Percentiles rank a stretch among this genome's conserved stretches.
phyloP scores from a whole-genome alignment of 2,888 invertebrate species.

The Drosophila neonasuta region DNA sequence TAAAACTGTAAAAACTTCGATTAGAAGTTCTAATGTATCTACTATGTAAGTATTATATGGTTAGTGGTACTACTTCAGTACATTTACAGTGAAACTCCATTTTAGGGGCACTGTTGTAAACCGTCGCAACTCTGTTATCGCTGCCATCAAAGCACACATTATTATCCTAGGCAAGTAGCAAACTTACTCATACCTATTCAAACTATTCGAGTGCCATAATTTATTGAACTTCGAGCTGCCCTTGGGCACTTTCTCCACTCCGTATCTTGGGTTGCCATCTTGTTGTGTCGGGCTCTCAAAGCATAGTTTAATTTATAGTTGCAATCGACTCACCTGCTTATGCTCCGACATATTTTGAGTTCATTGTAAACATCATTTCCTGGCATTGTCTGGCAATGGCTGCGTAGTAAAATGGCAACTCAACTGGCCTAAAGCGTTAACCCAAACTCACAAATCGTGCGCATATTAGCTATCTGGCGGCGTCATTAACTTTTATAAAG shows the following conservation, averaged over 20 bases:
- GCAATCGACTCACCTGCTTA: constrained; percentile 13
- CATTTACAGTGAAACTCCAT: no score
- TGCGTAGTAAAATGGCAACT: constrained; percentile 19
- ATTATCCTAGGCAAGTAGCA: background rate
- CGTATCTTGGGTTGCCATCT: background rate
- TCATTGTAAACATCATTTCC: constrained; percentile 14
- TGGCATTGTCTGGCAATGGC: constrained; percentile 5
- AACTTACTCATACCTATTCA: background rate
- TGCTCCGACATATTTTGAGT: constrained; percentile 2
- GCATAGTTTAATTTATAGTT: constrained; percentile 22
- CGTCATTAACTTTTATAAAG: constrained; percentile 63
- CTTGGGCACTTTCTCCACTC: background rate
- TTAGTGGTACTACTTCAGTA: no score
- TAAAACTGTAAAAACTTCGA: no score
- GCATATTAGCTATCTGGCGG: constrained; percentile 52
- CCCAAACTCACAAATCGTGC: constrained; percentile 27
- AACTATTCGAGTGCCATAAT: background rate
- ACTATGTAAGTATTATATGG: no score
- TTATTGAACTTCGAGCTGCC: background rate
- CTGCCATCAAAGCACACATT: background rate
- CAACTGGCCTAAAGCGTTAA: constrained; percentile 18
- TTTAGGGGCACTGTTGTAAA: no score
- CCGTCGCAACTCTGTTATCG: no score
- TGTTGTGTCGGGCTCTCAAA: background rate
- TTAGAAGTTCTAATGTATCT: no score